Percentiles rank a stretch among this genome's conserved stretches.
phyloP scores from a whole-genome alignment of 1,140 invertebrate genomes.

The Battus philenor region DNA sequence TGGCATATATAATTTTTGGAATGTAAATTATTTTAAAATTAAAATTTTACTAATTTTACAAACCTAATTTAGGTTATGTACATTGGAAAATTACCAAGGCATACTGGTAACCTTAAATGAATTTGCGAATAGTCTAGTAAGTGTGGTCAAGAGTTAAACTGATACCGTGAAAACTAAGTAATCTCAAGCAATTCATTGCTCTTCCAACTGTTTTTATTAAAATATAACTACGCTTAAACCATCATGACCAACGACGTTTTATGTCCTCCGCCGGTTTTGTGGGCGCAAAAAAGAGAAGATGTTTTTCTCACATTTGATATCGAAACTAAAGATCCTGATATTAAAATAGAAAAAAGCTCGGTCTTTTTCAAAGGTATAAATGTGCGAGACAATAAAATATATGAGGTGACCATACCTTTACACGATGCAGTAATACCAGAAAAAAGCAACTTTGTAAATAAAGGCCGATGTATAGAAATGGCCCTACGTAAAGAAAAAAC shows the following conservation, averaged over 20 bases:
- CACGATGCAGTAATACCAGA: constrained; percentile 88
- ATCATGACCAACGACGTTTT: constrained; percentile 60
- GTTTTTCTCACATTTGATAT: constrained; percentile 92
- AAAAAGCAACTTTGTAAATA: constrained; percentile 81
- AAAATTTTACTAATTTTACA: too few relatives aligned
- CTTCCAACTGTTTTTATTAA: not conserved
- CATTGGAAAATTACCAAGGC: too few relatives aligned
- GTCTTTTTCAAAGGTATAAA: constrained; percentile 91
- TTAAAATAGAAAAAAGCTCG: constrained; percentile 85
- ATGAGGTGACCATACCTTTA: constrained; percentile 91
- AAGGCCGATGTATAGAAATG: constrained; percentile 88
- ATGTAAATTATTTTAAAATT: too few relatives aligned
- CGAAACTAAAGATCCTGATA: constrained; percentile 88
- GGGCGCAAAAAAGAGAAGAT: constrained; percentile 91
- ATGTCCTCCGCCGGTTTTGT: constrained; percentile 89
- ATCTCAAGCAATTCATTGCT: not conserved
- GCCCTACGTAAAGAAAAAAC: constrained; percentile 79
- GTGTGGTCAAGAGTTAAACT: too few relatives aligned
- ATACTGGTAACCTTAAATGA: too few relatives aligned
- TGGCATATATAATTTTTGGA: too few relatives aligned
- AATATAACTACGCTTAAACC: constrained; percentile 4
- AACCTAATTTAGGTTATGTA: too few relatives aligned
- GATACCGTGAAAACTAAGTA: too few relatives aligned
- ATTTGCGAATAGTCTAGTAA: too few relatives aligned
- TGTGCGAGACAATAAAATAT: constrained; percentile 87